These are phyloP conservation scores for Xenopus laevis DNA, from an alignment of 2,113 vertebrate genomes.

Conservation along the genomic window DNA sequence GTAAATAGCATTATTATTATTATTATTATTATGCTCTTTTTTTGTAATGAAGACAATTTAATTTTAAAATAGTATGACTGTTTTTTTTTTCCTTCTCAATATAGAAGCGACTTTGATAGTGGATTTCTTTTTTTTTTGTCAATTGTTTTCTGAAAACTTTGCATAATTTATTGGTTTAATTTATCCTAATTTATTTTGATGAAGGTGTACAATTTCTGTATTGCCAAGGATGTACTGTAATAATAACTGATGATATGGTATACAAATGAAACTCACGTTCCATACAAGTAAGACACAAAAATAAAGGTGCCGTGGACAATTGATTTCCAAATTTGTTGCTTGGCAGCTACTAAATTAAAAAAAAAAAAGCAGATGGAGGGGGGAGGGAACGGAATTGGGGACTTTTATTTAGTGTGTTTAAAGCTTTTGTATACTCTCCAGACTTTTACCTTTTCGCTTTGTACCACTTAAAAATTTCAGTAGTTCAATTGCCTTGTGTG, in stretches of 20 bases:
- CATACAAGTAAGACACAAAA: constrained; percentile 71
- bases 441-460: constrained; percentile 86
- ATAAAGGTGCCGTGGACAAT: constrained; percentile 80
- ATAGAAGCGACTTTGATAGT: constrained; percentile 83
- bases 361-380: constrained; percentile 48
- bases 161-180: constrained; percentile 99
- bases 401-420: constrained; percentile 81
- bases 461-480: constrained; percentile 82
- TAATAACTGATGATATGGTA: constrained; percentile 82
- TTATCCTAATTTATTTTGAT: constrained; percentile 99
- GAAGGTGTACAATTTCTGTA: constrained; percentile 92
- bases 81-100: constrained; percentile 75
- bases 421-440: constrained; percentile 83
- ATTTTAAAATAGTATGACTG: constrained; percentile 82
- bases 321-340: constrained; percentile 75
- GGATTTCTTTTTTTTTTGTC: constrained; percentile 81
- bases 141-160: constrained; percentile 90
- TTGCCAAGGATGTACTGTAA: constrained; percentile 93
- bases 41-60: constrained; percentile 90
- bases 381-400: constrained; percentile 42
- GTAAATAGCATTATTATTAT: constrained; percentile 87
- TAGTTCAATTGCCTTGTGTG: constrained; percentile 95
- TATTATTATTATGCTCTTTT: constrained; percentile 75
- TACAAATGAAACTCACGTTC: constrained; percentile 75
- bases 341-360: constrained; percentile 82